These are phyloP conservation scores for Platerodrilus igneus DNA, from an alignment of 2,888 invertebrate species.

Conservation along the genomic window DNA sequence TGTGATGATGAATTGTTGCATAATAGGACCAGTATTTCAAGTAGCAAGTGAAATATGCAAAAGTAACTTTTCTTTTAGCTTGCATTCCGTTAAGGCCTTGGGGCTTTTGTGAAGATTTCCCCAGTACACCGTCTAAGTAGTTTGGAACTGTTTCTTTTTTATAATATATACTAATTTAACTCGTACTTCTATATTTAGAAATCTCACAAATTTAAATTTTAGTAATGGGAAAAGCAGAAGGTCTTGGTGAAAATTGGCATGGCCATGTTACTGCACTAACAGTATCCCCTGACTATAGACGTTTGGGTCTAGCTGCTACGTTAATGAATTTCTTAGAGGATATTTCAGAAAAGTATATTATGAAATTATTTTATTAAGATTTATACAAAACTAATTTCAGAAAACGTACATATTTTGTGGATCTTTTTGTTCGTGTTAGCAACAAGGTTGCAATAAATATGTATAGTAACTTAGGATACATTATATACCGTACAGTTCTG, in stretches of 20 bases:
- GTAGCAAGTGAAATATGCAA: too few species aligned
- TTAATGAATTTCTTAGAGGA: conserved; percentile 94
- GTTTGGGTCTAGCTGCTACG: conserved; percentile 86
- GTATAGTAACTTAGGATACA: conserved; percentile 94
- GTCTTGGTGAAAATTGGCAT: conserved; percentile 94
- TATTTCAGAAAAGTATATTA: conserved; percentile 84
- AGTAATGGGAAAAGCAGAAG: conserved; percentile 99
- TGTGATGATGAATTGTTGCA: too few species aligned
- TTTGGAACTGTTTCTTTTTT: too few species aligned
- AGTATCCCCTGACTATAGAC: conserved; percentile 89
- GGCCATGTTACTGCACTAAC: conserved; percentile 98
- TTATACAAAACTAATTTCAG: conserved; percentile 53
- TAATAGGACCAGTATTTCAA: too few species aligned
- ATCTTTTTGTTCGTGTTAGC: conserved; percentile 95
- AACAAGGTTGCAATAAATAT: conserved; percentile 96
- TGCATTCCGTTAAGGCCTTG: too few species aligned
- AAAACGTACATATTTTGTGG: conserved; percentile 95
- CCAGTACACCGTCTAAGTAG: too few species aligned
- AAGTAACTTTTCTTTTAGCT: too few species aligned
- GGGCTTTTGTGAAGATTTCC: too few species aligned
- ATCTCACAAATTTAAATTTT: conserved; percentile 15
- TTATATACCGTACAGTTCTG: conserved; percentile 90
- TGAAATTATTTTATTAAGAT: background rate
- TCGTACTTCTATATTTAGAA: background rate
- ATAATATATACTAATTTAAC: background rate